A percentile compares a stretch with the other conserved stretches of the same genome.
Evolutionary conservation across 2,888 invertebrate species (phyloP).

Genomic region (Spodoptera littoralis): DNA sequence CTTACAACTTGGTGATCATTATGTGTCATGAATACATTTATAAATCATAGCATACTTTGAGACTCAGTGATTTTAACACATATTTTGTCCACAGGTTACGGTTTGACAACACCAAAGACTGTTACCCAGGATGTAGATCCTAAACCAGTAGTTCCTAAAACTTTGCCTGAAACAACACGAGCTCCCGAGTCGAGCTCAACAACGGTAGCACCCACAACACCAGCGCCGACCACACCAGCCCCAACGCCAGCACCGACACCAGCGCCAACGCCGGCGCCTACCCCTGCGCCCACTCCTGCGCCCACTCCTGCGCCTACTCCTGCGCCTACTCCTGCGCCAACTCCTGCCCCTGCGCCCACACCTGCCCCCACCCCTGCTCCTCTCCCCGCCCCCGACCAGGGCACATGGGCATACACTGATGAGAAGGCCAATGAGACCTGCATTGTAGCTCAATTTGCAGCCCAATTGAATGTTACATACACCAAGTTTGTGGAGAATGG

Average conservation of each 20-base stretch:
- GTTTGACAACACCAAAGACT: neutral
- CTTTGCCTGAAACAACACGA: neutral
- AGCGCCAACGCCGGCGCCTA: constrained; percentile 37
- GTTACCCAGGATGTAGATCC: neutral
- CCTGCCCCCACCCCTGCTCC: constrained; percentile 67
- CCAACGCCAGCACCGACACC: constrained; percentile 63
- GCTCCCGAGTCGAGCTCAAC: neutral
- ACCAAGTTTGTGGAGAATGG: constrained; percentile 67
- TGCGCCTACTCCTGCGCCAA: constrained; percentile 64
- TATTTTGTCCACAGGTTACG: constrained; percentile 17
- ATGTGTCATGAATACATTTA: too few relatives aligned
- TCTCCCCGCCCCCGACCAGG: constrained; percentile 71
- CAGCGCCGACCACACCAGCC: constrained; percentile 17
- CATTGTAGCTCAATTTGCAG: constrained; percentile 91
- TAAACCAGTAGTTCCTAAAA: neutral
- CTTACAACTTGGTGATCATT: too few relatives aligned
- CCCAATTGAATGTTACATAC: constrained; percentile 90
- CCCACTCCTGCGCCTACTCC: constrained; percentile 79
- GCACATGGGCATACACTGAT: constrained; percentile 72
- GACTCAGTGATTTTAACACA: neutral
- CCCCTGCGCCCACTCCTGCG: constrained; percentile 71
- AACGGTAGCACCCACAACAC: neutral
- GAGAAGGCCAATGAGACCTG: constrained; percentile 87
- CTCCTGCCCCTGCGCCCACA: constrained; percentile 66
- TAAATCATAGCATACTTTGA: too few relatives aligned